Percentiles rank a stretch among this genome's conserved stretches.
These are phyloP conservation scores for Branchipolynoe longqiensis DNA, from an alignment of 2,888 invertebrate species.

Conservation along the genomic window DNA sequence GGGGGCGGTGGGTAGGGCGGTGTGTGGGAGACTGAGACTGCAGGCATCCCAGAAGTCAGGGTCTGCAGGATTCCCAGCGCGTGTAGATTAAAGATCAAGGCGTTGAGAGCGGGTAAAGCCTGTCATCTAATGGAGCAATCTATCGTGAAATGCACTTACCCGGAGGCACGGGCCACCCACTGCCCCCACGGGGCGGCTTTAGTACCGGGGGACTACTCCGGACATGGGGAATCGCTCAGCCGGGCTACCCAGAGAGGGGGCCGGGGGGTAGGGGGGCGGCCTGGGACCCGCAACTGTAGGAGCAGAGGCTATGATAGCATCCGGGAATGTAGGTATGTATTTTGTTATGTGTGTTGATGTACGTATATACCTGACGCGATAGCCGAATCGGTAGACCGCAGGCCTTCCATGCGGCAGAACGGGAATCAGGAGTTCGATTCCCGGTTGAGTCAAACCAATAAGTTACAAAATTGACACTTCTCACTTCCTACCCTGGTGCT, in stretches of 20 bases:
- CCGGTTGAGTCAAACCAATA: too few species aligned
- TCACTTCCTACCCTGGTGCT: too few species aligned
- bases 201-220: too few species aligned
- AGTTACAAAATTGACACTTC: too few species aligned
- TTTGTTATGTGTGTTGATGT: not conserved
- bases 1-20: too few species aligned
- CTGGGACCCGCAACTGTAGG: not conserved
- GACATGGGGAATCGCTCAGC: too few species aligned
- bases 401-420: too few species aligned
- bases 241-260: not conserved
- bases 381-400: too few species aligned
- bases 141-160: conserved; percentile 41
- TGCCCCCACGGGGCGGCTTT: conserved; percentile 9
- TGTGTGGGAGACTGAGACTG: not conserved
- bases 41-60: not conserved
- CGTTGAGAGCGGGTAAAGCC: not conserved
- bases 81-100: too few species aligned
- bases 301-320: not conserved
- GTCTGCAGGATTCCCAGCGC: too few species aligned
- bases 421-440: too few species aligned
- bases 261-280: not conserved
- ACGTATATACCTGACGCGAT: not conserved
- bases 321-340: not conserved
- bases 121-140: conserved; percentile 21
- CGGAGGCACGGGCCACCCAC: not conserved